Percentiles rank a stretch among this genome's conserved stretches.
Conservation (phyloP, 1,140 invertebrate species). For the Andricus grossulariae region DNA sequence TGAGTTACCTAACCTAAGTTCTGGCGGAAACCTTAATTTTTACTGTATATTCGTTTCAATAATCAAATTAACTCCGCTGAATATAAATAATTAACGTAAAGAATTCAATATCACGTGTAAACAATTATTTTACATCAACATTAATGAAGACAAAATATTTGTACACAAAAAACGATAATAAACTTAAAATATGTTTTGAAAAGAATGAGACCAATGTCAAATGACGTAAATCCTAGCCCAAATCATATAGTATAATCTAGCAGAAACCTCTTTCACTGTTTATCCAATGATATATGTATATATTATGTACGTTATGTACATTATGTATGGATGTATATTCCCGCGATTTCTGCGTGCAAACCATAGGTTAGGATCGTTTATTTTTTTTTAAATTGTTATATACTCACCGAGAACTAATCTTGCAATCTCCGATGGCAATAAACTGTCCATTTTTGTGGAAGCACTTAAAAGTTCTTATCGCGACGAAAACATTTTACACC, state of each 20-base stretch:
- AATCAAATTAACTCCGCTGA: too few relatives aligned
- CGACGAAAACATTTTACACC: background rate
- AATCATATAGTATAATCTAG: conserved; percentile 10
- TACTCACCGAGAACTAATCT: conserved; percentile 71
- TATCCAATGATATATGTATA: background rate
- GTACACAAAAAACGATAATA: background rate
- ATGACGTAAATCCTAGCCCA: background rate
- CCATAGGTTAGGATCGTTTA: conserved; percentile 33
- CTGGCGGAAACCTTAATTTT: too few relatives aligned
- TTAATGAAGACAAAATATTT: too few relatives aligned
- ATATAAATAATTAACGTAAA: too few relatives aligned
- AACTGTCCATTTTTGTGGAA: conserved; percentile 62
- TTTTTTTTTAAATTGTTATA: conserved; percentile 9
- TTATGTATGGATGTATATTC: conserved; percentile 16
- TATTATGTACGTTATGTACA: too few relatives aligned
- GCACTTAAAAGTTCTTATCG: background rate
- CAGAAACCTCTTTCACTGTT: background rate
- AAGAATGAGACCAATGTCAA: background rate
- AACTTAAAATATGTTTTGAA: background rate
- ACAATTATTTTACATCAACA: too few relatives aligned
- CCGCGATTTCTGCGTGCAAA: conserved; percentile 48
- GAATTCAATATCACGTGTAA: too few relatives aligned
- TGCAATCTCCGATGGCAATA: conserved; percentile 73
- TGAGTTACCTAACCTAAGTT: too few relatives aligned
- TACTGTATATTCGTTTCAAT: too few relatives aligned